A percentile compares a stretch with the other conserved stretches of the same genome.
phyloP scores from a whole-genome alignment of 2,888 invertebrate species.

The Phymatocera aterrima region DNA sequence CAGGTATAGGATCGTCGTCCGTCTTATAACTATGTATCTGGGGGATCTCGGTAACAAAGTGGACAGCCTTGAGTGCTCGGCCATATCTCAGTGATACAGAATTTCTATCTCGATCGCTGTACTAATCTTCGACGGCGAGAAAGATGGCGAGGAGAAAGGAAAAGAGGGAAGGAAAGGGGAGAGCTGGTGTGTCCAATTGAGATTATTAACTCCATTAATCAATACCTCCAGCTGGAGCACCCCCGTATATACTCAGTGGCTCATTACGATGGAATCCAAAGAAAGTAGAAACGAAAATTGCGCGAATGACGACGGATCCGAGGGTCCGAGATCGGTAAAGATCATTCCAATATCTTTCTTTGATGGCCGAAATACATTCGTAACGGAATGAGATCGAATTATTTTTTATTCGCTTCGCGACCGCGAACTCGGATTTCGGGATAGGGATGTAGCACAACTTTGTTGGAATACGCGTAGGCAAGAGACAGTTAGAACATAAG shows the following conservation, averaged over 20 bases:
- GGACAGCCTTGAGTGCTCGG: not conserved
- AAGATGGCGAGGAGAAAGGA: not conserved
- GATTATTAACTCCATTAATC: slow-evolving; percentile 10
- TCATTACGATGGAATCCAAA: too few relatives aligned
- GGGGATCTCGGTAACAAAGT: not conserved
- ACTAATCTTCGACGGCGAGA: not conserved
- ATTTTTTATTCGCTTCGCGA: too few relatives aligned
- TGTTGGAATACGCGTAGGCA: slow-evolving; percentile 1
- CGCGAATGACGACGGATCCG: too few relatives aligned
- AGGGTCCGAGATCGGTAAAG: too few relatives aligned
- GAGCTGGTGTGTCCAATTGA: not conserved
- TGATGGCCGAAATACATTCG: too few relatives aligned
- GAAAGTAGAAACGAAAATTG: too few relatives aligned
- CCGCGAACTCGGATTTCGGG: not conserved
- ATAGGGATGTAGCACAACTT: slow-evolving; percentile 19
- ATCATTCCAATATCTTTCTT: too few relatives aligned
- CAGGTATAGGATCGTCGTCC: too few relatives aligned
- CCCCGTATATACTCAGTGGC: not conserved
- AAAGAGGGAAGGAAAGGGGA: not conserved
- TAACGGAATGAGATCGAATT: too few relatives aligned
- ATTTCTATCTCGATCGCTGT: not conserved
- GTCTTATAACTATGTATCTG: not conserved
- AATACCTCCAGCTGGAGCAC: not conserved
- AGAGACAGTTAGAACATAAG: slow-evolving; percentile 16
- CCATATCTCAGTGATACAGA: slow-evolving; percentile 6